These are phyloP conservation scores for Lysiphlebus fabarum DNA, from an alignment of 1,140 invertebrate genomes.

Conservation along the genomic window DNA sequence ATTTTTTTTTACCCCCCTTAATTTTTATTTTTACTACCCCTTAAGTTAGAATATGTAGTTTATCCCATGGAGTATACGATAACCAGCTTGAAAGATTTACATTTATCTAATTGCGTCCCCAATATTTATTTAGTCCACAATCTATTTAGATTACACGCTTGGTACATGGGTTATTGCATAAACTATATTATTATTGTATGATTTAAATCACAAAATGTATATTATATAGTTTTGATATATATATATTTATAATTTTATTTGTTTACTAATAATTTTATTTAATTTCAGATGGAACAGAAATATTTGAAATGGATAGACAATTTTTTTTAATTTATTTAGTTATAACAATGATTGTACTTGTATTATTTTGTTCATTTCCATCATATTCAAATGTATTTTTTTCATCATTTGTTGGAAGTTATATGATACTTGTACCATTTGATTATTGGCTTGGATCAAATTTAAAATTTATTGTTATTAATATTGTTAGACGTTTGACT, in stretches of 20 bases:
- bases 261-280: slow-evolving; percentile 28
- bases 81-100: slow-evolving; percentile 48
- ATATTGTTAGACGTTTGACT: slow-evolving; percentile 60
- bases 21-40: background rate
- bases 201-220: slow-evolving; percentile 17
- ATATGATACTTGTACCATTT: slow-evolving; percentile 59
- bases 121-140: slow-evolving; percentile 48
- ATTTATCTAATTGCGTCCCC: slow-evolving; percentile 53
- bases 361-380: slow-evolving; percentile 56
- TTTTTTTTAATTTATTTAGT: slow-evolving; percentile 63
- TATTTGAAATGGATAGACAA: slow-evolving; percentile 57
- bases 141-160: slow-evolving; percentile 47
- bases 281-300: slow-evolving; percentile 58
- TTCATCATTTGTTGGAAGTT: slow-evolving; percentile 64
- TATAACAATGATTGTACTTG: slow-evolving; percentile 54
- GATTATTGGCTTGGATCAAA: slow-evolving; percentile 65
- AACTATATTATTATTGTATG: slow-evolving; percentile 10
- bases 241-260: slow-evolving; percentile 15
- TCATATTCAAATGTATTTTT: slow-evolving; percentile 62
- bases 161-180: slow-evolving; percentile 35
- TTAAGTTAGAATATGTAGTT: slow-evolving; percentile 4
- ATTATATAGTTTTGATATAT: background rate
- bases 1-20: background rate
- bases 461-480: slow-evolving; percentile 70
- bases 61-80: slow-evolving; percentile 35